Evolutionary conservation across 2,888 invertebrate genomes (phyloP).

Genomic region (Crocallis elinguaria): DNA sequence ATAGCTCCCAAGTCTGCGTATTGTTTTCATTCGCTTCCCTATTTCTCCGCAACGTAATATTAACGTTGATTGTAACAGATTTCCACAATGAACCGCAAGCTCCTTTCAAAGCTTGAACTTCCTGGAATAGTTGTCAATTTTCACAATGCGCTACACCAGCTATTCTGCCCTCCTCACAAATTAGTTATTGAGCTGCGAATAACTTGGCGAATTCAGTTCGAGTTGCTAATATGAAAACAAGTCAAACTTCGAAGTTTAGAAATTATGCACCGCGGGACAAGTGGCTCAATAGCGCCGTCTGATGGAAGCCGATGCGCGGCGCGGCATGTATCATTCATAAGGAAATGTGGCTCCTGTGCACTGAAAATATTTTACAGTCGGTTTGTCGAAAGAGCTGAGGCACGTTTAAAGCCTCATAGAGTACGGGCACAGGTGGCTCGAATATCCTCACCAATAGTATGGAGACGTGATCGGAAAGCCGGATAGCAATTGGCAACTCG

Average conservation of each 20-base stretch:
- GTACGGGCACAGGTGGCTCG: slow-evolving; percentile 79
- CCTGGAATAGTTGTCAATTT: slow-evolving; percentile 20
- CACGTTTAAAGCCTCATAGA: slow-evolving; percentile 82
- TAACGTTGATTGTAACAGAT: slow-evolving; percentile 8
- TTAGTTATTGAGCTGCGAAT: slow-evolving; percentile 36
- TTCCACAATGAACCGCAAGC: slow-evolving; percentile 4
- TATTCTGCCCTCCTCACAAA: slow-evolving; percentile 5
- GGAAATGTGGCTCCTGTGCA: slow-evolving; percentile 70
- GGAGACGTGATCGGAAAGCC: slow-evolving; percentile 81
- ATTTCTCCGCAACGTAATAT: neutral
- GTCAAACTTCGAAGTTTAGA: slow-evolving; percentile 47
- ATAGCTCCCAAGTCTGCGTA: neutral
- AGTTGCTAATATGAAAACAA: slow-evolving; percentile 38
- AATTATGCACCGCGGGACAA: slow-evolving; percentile 60
- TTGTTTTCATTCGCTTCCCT: slow-evolving; percentile 5
- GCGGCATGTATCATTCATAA: slow-evolving; percentile 81
- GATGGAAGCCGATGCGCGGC: slow-evolving; percentile 47
- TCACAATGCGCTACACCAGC: slow-evolving; percentile 11
- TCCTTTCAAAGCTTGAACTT: slow-evolving; percentile 17
- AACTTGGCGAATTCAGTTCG: slow-evolving; percentile 38
- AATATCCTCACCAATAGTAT: slow-evolving; percentile 82
- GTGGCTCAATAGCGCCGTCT: slow-evolving; percentile 50
- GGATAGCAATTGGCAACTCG: slow-evolving; percentile 76
- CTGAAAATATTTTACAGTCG: slow-evolving; percentile 80
- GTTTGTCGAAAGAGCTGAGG: slow-evolving; percentile 78